Conservation (phyloP, 1,140 invertebrate species). For the Pseudomyrmex cubaensis region DNA sequence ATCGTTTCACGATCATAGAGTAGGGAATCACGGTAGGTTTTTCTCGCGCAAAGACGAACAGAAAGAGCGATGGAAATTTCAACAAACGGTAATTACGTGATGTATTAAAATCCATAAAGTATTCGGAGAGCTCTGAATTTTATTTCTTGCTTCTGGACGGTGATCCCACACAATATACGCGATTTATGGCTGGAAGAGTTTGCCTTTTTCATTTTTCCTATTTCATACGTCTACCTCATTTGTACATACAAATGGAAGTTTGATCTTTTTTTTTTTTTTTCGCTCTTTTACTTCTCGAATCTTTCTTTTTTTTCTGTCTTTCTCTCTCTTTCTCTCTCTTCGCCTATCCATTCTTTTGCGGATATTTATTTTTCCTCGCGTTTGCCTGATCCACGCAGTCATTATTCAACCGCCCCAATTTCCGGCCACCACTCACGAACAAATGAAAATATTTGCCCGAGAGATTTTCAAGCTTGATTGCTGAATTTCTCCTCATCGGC, state of each 20-base stretch:
- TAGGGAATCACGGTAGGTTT: conserved; percentile 24
- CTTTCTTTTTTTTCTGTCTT: background rate
- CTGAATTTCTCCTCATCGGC: conserved; percentile 30
- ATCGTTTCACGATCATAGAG: conserved; percentile 34
- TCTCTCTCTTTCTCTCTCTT: background rate
- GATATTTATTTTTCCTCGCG: conserved; percentile 49
- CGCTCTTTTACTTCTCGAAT: conserved; percentile 35
- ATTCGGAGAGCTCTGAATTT: conserved; percentile 2
- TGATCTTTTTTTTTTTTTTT: conserved; percentile 52
- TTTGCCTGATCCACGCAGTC: conserved; percentile 57
- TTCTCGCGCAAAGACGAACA: background rate
- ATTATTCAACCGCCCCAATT: conserved; percentile 65
- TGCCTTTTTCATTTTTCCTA: background rate
- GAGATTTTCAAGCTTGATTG: conserved; percentile 53
- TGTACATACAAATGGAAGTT: conserved; percentile 30
- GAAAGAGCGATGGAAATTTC: background rate
- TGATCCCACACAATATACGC: conserved; percentile 24
- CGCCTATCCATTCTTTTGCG: conserved; percentile 3
- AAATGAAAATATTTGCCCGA: conserved; percentile 37
- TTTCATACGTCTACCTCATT: conserved; percentile 36
- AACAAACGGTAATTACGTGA: conserved; percentile 7
- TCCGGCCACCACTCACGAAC: conserved; percentile 37
- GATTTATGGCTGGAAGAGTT: conserved; percentile 26
- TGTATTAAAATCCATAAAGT: conserved; percentile 36
- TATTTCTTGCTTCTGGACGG: background rate